Percentiles rank a stretch among this genome's conserved stretches.
phyloP scores from a whole-genome alignment of 2,797 vertebrate species.

The Hirundo rustica region DNA sequence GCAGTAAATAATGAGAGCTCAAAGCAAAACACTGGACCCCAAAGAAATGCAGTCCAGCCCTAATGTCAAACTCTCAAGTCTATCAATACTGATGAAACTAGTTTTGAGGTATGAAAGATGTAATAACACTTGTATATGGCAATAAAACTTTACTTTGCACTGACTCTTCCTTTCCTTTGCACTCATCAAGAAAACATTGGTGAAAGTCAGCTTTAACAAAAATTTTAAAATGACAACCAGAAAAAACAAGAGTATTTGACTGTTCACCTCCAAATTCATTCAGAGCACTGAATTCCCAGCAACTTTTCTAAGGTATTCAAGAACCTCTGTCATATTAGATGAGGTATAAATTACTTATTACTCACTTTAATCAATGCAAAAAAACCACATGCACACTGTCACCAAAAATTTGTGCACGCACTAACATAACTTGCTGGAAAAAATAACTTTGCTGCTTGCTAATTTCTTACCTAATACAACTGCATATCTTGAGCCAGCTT shows the following conservation, averaged over 20 bases:
- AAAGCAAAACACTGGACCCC: neutral
- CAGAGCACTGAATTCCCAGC: neutral
- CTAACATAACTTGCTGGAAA: neutral
- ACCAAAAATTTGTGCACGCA: neutral
- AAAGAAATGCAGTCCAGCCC: neutral
- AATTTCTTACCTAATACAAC: neutral
- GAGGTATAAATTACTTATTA: neutral
- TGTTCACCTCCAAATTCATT: neutral
- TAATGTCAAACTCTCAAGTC: neutral
- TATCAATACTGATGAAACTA: neutral
- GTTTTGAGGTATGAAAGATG: neutral
- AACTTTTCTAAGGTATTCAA: neutral
- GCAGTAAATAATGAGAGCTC: constrained; percentile 34
- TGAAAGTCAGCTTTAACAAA: neutral
- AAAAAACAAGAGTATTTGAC: neutral
- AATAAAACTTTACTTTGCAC: neutral
- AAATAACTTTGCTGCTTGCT: neutral
- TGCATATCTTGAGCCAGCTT: neutral
- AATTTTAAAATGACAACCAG: neutral
- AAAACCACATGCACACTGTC: neutral
- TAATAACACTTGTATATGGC: neutral
- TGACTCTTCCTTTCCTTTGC: neutral
- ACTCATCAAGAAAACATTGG: neutral
- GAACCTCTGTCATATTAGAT: neutral
- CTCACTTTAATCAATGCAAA: neutral